Evolutionary conservation across 2,113 vertebrate genomes (phyloP), one percentile per base, ranked within the genome.

Genomic region (Pygoscelis antarcticus): DNA sequence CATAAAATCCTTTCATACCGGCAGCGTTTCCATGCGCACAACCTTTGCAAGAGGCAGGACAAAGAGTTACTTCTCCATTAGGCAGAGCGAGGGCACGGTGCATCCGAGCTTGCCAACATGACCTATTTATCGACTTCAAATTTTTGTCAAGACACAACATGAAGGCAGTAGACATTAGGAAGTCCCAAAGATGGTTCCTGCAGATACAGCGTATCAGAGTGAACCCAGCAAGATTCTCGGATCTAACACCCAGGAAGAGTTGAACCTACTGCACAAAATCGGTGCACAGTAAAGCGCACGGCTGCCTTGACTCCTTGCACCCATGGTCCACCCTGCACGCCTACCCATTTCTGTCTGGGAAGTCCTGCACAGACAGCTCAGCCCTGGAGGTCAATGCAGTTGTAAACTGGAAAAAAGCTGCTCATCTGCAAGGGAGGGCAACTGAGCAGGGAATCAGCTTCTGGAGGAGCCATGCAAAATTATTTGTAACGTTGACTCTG

Each of bases 51-150:
- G 69, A 87, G 51, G 15, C 42, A 46, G 47, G 38, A 42, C 42
- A 84, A 78, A 70, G 38, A 23, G 21, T 40, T 62, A 27, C n/a
- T 58, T 34, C 40, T 72, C 44, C 51, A 27, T 36, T 4, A 75
- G 22, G 55, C 51, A 61, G 51, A 49, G 13, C 0, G 1, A 66
- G 21, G 27, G 34, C 13, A 29, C 0, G 0, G 15, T 10, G 11
- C 57, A 26, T 11, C 13, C 0, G 2, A 60, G 11, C 83, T 76
- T 64, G 40, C 54, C 38, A 23, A 18, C 3, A 0, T 3, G 16
- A 72, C 21, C 23, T 23, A 22, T 27, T 80, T 17, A 29, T 34
- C 26, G 11, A 13, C 27, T 75, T 64, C 13, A 13, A 8, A 9
- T 66, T 90, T 88, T 60, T 86, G 23, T 13, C 47, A 47, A 40